Percentiles rank a stretch among this genome's conserved stretches.
Conservation (phyloP, 2,888 invertebrate genomes). For the Dasypolia templi region DNA sequence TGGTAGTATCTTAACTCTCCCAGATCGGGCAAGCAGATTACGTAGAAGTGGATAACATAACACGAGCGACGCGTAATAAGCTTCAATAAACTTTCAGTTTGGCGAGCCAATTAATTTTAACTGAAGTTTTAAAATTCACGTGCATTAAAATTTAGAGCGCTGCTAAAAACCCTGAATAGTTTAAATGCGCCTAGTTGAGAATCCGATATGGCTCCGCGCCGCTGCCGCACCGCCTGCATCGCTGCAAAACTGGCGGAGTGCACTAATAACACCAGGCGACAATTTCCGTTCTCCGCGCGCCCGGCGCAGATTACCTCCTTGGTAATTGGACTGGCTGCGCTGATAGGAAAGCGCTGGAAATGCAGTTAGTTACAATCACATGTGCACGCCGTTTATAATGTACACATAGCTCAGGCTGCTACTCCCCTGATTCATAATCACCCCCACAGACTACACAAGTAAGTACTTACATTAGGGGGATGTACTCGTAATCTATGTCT, state of each 20-base stretch:
- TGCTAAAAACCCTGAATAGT: constrained; percentile 53
- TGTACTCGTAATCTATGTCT: constrained; percentile 8
- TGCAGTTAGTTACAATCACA: constrained; percentile 66
- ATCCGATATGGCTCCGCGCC: constrained; percentile 31
- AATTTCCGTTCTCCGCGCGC: constrained; percentile 75
- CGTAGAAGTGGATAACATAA: constrained; percentile 42
- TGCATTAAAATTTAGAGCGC: constrained; percentile 45
- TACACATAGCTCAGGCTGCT: constrained; percentile 27
- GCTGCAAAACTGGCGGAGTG: constrained; percentile 61
- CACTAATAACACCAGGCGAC: constrained; percentile 71
- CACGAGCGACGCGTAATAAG: constrained; percentile 30
- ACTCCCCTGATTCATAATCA: constrained; percentile 30
- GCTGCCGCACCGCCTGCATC: constrained; percentile 33
- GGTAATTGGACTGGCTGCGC: constrained; percentile 72
- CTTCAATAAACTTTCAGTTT: constrained; percentile 32
- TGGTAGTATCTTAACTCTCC: constrained; percentile 26
- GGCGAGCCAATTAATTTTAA: constrained; percentile 43
- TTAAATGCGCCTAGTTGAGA: constrained; percentile 51
- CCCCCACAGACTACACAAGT: background rate
- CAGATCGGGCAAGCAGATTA: constrained; percentile 44
- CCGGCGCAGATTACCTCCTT: constrained; percentile 70
- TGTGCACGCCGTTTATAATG: constrained; percentile 43
- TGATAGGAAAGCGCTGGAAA: constrained; percentile 73
- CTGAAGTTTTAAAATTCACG: constrained; percentile 42
- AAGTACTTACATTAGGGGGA: constrained; percentile 20